Percentiles rank a stretch among this genome's conserved stretches.
Conservation (phyloP, 2,888 invertebrate species). For the Himalopsyche anomala region DNA sequence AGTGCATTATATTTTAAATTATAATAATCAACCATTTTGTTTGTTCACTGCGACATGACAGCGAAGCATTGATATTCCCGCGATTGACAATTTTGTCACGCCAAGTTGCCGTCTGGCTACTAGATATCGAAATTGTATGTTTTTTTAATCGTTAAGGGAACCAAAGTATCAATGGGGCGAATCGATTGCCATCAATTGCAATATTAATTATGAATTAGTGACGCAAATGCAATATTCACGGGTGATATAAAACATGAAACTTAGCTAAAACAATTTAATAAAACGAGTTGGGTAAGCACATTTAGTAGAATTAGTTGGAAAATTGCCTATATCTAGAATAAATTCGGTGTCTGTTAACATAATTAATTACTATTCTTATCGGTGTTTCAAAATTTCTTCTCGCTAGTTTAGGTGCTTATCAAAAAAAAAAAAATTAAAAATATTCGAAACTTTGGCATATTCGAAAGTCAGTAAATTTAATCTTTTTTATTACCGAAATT, state of each 20-base stretch:
- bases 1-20: slow-evolving; percentile 44
- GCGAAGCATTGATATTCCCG: not conserved
- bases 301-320: slow-evolving; percentile 56
- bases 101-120: not conserved
- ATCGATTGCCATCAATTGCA: slow-evolving; percentile 58
- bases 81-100: not conserved
- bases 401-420: slow-evolving; percentile 65
- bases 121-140: slow-evolving; percentile 33
- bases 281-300: slow-evolving; percentile 55
- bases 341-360: slow-evolving; percentile 65
- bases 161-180: slow-evolving; percentile 46
- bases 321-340: slow-evolving; percentile 63
- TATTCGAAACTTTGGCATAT: slow-evolving; percentile 59
- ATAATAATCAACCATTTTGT: not conserved
- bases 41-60: not conserved
- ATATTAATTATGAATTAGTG: slow-evolving; percentile 64
- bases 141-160: slow-evolving; percentile 45
- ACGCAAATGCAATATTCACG: slow-evolving; percentile 66
- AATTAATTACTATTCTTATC: slow-evolving; percentile 47
- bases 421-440: slow-evolving; percentile 55
- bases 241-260: slow-evolving; percentile 65
- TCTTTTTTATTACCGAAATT: slow-evolving; percentile 57
- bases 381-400: slow-evolving; percentile 65
- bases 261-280: slow-evolving; percentile 63
- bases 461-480: slow-evolving; percentile 50